phyloP scores from a whole-genome alignment of 2,113 vertebrate genomes.

The Rafetus swinhoei region DNA sequence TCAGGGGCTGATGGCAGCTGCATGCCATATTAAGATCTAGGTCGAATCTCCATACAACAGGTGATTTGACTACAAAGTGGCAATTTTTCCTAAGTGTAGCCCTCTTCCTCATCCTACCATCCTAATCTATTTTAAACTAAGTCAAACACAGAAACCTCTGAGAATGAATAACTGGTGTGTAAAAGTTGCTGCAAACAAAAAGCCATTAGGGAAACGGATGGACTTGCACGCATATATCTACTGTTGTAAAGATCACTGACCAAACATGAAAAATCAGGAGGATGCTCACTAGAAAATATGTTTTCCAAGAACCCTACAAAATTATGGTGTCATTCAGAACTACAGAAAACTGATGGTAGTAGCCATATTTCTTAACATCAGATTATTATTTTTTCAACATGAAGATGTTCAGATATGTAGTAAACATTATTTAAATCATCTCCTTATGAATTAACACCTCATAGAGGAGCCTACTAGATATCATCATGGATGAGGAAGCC shows the following conservation, averaged over 20 bases:
- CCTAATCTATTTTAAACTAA: not conserved
- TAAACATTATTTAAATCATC: not conserved
- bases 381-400: not conserved
- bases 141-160: accelerated
- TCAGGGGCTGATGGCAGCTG: not conserved
- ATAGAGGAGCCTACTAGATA: constrained; percentile 45
- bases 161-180: not conserved
- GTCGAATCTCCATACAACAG: not conserved
- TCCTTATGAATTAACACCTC: constrained; percentile 62
- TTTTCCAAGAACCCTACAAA: not conserved
- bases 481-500: constrained; percentile 52
- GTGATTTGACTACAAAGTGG: not conserved
- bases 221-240: not conserved
- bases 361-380: not conserved
- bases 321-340: not conserved
- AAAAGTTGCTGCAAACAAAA: not conserved
- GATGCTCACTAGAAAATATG: not conserved
- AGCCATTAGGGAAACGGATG: not conserved
- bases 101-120: not conserved
- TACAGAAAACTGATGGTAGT: not conserved
- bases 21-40: not conserved
- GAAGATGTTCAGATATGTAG: not conserved
- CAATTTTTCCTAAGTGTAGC: accelerated
- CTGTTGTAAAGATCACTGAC: not conserved
- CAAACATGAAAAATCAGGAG: not conserved